Base-by-base conservation (phyloP, 2,113 vertebrate species). In the Polyodon spathula region DNA sequence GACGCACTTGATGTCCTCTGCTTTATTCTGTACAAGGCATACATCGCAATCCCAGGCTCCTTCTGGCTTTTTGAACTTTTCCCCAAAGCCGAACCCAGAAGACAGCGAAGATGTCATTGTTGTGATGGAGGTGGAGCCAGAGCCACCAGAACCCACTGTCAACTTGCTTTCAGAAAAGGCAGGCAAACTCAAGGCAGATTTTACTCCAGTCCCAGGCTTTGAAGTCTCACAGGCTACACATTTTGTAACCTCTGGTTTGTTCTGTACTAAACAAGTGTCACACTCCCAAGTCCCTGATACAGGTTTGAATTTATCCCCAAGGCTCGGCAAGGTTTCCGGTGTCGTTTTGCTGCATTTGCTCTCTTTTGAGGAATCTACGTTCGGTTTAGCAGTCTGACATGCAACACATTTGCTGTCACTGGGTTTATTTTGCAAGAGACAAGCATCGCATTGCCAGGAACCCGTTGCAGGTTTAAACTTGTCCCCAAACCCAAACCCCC, bases 211-310 rank as follows among this genome's bases (percentile, higher is more conserved):
- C 42, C 94, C 95, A n/a, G 93, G 91, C 81, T 97, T 98, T 50
- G 92, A 89, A 1, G 91, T 95, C 60, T 95, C 93, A 69, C 97
- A 99, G 0, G 95, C 95, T 69, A 97, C 73, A 63, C 97, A 99
- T 76, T 94, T 97, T 15, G 92, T 79, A 11, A 79, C 88, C 60
- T 99, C 95, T 0, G 89, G 76, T 74, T 95, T 97, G 80, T 99
- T 99, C 44, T 81, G 84, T 54, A 99, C 93, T 67, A 99, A 81
- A 80, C 97, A 99, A 1, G 92, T 97, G 68, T 98, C 95, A 75
- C 97, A 99, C 51, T 96, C 93, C 97, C 97, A 99, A 0, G 73
- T 90, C 64, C 86, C 93, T 27, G 78, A 65, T 17, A 86, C 72
- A 50, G 86, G 71, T 72, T 91, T 86, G 67, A 97, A 94, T 63